Evolutionary conservation across 1,140 invertebrate genomes (phyloP), one percentile per base, ranked within the genome.

Genomic region (Scaptodrosophila lebanonensis): DNA sequence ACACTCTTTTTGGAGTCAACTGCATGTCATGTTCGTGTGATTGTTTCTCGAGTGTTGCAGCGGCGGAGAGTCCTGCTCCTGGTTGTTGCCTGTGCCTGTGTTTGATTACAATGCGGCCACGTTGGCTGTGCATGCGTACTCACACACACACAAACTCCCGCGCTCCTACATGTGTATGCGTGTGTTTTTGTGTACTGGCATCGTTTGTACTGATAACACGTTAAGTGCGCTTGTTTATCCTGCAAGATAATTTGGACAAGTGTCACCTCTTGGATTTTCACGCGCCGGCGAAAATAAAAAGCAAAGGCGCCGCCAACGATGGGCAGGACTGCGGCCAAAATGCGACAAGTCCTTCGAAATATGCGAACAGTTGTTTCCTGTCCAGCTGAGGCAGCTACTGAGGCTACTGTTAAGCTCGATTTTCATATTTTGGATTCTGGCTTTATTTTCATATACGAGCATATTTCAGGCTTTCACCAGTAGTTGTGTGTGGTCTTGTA

Each of bases 141-240:
- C n/a, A n/a, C n/a, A n/a, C n/a, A n/a, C n/a, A n/a, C n/a, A n/a
- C n/a, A n/a, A n/a, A n/a, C n/a, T n/a, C n/a, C n/a, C n/a, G n/a
- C n/a, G n/a, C n/a, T n/a, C n/a, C 13, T 38, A 8, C 3, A n/a
- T n/a, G 11, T 16, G 9, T 38, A 15, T 38, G 11, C 17, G 15
- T 38, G 11, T 4, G 35, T 13, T 2, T 33, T 5, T 13, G 5
- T 50, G 59, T 62, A 13, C 54, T 36, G 64, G 66, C 66, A 63
- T 76, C 66, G 72, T 64, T 76, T 66, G 65, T 69, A 59, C 65
- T 79, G 73, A 79, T 79, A 79, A 79, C 73, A 79, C 73, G 75
- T 79, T 82, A 82, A 82, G 75, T 82, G 73, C 65, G 75, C 73
- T 79, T 77, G 73, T 66, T 79, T 82, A 79, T 79, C 73, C 75